phyloP scores from a whole-genome alignment of 2,113 vertebrate species.

The Nothocercus julius region DNA sequence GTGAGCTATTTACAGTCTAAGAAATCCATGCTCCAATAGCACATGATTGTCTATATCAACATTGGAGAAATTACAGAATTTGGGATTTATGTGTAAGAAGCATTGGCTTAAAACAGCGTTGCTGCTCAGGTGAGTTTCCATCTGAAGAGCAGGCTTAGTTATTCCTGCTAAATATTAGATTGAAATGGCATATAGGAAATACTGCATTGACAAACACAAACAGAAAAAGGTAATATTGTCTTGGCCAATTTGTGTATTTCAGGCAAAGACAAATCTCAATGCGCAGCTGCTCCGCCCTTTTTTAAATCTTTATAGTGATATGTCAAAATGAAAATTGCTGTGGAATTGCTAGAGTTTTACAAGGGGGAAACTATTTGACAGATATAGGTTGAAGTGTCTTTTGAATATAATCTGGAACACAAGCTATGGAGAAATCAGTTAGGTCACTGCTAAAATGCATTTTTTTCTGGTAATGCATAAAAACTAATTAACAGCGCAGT shows the following conservation, averaged over 20 bases:
- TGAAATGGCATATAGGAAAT: not conserved
- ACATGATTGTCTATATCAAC: not conserved
- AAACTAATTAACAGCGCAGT: conserved; percentile 26
- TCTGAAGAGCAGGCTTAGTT: not conserved
- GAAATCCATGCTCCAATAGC: not conserved
- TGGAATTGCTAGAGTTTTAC: not conserved
- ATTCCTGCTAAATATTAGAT: not conserved
- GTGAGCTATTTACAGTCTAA: not conserved
- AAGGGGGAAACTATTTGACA: not conserved
- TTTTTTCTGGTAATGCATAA: conserved; percentile 4
- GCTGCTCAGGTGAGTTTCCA: not conserved
- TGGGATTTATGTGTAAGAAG: not conserved
- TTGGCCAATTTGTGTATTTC: not conserved
- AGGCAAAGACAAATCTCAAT: not conserved
- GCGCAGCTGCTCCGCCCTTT: not conserved
- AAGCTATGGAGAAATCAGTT: not conserved
- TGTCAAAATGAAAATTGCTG: not conserved
- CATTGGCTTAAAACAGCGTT: not conserved
- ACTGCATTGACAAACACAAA: not conserved
- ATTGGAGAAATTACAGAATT: not conserved
- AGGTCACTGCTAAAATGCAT: not conserved
- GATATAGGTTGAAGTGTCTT: not conserved
- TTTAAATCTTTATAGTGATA: not conserved
- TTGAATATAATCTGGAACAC: conserved; percentile 16
- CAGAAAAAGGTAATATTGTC: not conserved